Evolutionary conservation across 2,797 vertebrate species (phyloP).

Genomic region (Danio tinwini): DNA sequence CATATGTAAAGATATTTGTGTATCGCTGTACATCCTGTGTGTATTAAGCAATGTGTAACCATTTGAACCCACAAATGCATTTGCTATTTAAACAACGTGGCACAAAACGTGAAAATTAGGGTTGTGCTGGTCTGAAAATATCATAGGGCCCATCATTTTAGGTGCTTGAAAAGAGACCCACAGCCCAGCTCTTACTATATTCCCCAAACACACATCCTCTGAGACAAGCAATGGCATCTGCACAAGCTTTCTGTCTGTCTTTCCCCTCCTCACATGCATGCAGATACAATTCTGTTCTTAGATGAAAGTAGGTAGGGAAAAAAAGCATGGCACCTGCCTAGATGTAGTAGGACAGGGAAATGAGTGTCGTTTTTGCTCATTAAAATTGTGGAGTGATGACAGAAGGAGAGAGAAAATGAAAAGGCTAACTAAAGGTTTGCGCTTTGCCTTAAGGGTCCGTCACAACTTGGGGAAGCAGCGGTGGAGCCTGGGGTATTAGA

Average conservation of each 20-base stretch:
- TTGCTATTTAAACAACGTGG: too few relatives aligned
- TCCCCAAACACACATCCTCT: constrained; percentile 49
- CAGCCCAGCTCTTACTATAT: constrained; percentile 31
- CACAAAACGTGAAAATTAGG: too few relatives aligned
- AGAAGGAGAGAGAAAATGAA: constrained; percentile 29
- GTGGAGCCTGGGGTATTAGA: constrained; percentile 1
- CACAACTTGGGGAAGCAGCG: constrained; percentile 25
- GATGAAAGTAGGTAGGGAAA: constrained; percentile 22
- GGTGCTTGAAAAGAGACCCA: constrained; percentile 26
- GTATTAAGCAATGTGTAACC: too few relatives aligned
- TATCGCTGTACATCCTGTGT: too few relatives aligned
- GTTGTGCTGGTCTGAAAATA: too few relatives aligned
- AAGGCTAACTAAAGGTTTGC: constrained; percentile 48
- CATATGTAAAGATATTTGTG: too few relatives aligned
- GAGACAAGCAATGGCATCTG: constrained; percentile 45
- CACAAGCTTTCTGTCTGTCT: constrained; percentile 49
- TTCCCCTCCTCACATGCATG: constrained; percentile 5
- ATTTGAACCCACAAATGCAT: too few relatives aligned
- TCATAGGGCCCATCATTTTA: not conserved
- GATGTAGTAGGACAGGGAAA: constrained; percentile 41
- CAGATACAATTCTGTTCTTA: constrained; percentile 56
- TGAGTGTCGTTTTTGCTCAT: constrained; percentile 55
- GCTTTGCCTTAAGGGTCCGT: constrained; percentile 40
- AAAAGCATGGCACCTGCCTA: constrained; percentile 25
- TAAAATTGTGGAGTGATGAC: constrained; percentile 41